These are phyloP conservation scores for Limonius californicus DNA, from an alignment of 1,140 invertebrate genomes.

Conservation along the genomic window DNA sequence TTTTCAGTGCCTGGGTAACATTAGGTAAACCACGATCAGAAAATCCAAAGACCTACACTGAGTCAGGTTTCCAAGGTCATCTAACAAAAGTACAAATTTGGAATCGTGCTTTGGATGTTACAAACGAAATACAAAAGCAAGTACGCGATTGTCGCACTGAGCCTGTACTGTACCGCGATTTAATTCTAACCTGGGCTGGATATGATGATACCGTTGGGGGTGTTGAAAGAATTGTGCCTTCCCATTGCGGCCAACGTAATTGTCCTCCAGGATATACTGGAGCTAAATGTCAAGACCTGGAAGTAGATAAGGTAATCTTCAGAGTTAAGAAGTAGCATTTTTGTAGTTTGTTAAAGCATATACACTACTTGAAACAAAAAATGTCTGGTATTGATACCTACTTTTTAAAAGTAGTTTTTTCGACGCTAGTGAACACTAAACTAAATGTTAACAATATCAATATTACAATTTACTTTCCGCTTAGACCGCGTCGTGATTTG, in stretches of 20 bases:
- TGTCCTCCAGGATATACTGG: conserved; percentile 84
- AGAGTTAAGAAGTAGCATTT: no score
- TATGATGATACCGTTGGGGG: conserved; percentile 85
- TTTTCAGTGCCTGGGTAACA: conserved; percentile 81
- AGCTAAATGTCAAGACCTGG: conserved; percentile 75
- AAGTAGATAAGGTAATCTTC: conserved; percentile 68
- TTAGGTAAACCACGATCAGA: conserved; percentile 81
- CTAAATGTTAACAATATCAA: no score
- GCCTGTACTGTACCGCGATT: conserved; percentile 80
- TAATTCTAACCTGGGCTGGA: conserved; percentile 88
- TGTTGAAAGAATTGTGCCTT: conserved; percentile 89
- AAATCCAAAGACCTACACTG: conserved; percentile 70
- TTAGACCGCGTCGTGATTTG: no score
- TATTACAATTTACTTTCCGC: no score
- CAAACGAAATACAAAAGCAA: conserved; percentile 90
- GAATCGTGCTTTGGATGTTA: conserved; percentile 85
- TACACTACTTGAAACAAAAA: no score
- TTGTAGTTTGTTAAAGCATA: no score
- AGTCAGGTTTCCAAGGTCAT: conserved; percentile 90
- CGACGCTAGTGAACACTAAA: no score
- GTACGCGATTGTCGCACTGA: conserved; percentile 87
- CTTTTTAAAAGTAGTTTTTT: no score
- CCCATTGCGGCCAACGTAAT: conserved; percentile 81
- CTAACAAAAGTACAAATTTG: conserved; percentile 94
- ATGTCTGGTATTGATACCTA: no score